Evolutionary conservation across 2,797 vertebrate species (phyloP).

Genomic region (Simalia tracyae): DNA sequence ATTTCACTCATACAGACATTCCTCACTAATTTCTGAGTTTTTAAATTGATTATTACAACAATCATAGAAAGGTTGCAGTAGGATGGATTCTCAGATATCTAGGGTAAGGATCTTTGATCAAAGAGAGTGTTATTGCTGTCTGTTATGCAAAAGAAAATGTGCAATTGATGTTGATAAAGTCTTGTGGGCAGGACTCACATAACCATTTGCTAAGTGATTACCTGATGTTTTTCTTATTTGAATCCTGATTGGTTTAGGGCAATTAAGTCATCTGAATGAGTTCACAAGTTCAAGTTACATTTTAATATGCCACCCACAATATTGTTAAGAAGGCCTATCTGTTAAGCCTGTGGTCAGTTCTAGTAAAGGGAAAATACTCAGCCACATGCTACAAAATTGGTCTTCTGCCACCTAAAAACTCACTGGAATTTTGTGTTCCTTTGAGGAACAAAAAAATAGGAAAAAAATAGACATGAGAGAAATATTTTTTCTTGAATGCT

Average conservation of each 20-base stretch:
- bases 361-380: not conserved
- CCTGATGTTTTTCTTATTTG: not conserved
- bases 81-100: not conserved
- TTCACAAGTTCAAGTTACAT: not conserved
- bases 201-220: not conserved
- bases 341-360: not conserved
- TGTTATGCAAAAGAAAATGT: not conserved
- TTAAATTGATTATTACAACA: conserved; percentile 39
- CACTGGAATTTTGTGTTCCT: not conserved
- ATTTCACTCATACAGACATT: conserved; percentile 13
- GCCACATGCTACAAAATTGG: not conserved
- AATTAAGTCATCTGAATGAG: not conserved
- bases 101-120: not conserved
- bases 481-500: not conserved
- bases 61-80: conserved; percentile 16
- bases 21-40: not conserved
- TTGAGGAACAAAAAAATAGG: not conserved
- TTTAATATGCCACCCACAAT: not conserved
- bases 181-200: not conserved
- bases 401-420: not conserved
- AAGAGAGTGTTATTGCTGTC: not conserved
- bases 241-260: not conserved
- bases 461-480: not conserved
- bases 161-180: not conserved
- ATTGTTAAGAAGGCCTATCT: not conserved